These are phyloP conservation scores for Nicator chloris DNA, from an alignment of 2,113 vertebrate genomes.

Conservation along the genomic window DNA sequence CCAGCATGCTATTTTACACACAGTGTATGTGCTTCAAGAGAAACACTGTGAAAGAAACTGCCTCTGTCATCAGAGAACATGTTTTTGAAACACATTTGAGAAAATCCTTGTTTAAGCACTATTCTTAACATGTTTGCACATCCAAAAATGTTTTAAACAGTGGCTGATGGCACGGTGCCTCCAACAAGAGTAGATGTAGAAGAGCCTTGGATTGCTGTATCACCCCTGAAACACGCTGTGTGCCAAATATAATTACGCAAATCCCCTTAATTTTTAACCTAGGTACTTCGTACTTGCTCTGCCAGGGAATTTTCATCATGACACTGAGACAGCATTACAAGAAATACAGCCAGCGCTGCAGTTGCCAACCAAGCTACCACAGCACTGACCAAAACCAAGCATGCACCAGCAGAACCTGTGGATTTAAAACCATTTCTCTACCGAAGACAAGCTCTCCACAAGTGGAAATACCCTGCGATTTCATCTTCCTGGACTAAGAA, in stretches of 20 bases:
- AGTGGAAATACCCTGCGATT: neutral
- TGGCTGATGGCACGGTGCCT: neutral
- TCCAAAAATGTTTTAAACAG: conserved; percentile 25
- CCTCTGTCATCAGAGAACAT: neutral
- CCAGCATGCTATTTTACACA: neutral
- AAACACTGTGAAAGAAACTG: neutral
- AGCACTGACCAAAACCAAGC: neutral
- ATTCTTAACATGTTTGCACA: neutral
- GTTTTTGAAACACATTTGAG: neutral
- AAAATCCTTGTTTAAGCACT: neutral
- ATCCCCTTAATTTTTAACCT: conserved; percentile 10
- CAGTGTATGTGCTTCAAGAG: neutral
- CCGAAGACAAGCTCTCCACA: neutral
- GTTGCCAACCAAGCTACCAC: neutral
- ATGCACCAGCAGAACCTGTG: neutral
- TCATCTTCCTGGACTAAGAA: neutral
- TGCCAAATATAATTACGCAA: neutral
- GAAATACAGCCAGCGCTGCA: neutral
- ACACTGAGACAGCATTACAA: neutral
- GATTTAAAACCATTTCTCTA: neutral
- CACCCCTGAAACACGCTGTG: neutral
- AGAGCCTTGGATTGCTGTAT: neutral
- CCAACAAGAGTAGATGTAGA: neutral
- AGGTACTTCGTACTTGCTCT: neutral
- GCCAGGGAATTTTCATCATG: neutral